Percentiles rank a stretch among this genome's conserved stretches.
phyloP scores from a whole-genome alignment of 2,113 vertebrate species.

The Gopherus flavomarginatus region DNA sequence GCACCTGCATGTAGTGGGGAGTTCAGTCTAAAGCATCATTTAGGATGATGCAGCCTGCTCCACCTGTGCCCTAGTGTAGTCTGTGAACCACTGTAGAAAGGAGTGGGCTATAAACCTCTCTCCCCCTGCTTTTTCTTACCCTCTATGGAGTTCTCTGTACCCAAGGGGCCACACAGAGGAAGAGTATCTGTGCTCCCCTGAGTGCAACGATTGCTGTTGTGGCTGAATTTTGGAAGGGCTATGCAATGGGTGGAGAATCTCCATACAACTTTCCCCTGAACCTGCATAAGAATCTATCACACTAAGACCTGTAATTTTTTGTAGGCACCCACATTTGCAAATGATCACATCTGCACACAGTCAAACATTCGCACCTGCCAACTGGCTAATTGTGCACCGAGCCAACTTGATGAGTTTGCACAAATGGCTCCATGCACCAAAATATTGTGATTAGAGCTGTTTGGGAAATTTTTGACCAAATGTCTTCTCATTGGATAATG shows the following conservation, averaged over 20 bases:
- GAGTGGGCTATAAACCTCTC: neutral
- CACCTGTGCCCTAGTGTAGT: neutral
- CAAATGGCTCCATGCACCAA: neutral
- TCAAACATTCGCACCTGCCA: neutral
- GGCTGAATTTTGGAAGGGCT: neutral
- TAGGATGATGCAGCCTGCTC: fast-evolving
- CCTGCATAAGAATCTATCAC: fast-evolving
- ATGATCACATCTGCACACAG: neutral
- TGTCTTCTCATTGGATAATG: neutral
- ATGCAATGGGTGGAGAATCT: neutral
- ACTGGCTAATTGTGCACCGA: neutral
- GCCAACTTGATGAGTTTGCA: neutral
- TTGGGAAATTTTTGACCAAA: neutral
- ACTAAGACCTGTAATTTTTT: neutral
- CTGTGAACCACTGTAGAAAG: neutral
- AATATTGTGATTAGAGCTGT: neutral
- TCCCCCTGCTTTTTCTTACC: neutral
- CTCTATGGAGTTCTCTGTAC: fast-evolving
- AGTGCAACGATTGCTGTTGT: neutral
- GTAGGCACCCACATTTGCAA: neutral
- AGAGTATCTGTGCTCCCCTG: neutral
- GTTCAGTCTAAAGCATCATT: neutral
- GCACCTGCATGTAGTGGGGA: neutral
- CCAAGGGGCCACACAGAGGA: neutral
- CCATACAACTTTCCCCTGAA: neutral